phyloP scores from a whole-genome alignment of 1,140 invertebrate genomes.

The Pogonognathellus flavescens region DNA sequence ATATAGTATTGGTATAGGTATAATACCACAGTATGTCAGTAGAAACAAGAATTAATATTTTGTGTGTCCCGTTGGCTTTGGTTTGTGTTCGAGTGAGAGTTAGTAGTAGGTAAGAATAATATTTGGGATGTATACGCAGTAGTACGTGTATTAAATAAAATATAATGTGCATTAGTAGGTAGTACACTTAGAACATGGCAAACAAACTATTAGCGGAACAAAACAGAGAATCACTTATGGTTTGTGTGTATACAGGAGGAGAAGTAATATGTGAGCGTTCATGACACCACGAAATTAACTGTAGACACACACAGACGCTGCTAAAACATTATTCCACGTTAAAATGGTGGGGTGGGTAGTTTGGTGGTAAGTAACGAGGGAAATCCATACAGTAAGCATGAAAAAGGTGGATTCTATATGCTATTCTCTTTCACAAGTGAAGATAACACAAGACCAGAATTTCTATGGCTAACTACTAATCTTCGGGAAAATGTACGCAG shows the following conservation, averaged over 20 bases:
- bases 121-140: too few relatives aligned
- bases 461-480: background rate
- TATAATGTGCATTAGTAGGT: too few relatives aligned
- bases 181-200: too few relatives aligned
- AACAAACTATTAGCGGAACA: background rate
- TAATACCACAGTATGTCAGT: too few relatives aligned
- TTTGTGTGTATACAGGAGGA: background rate
- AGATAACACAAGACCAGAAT: background rate
- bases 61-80: too few relatives aligned
- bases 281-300: constrained; percentile 39
- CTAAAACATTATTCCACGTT: constrained; percentile 3
- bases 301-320: constrained; percentile 23
- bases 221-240: constrained; percentile 21
- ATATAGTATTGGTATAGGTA: too few relatives aligned
- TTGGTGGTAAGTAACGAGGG: constrained; percentile 1
- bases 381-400: constrained; percentile 22
- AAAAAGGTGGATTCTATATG: constrained; percentile 10
- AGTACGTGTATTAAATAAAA: too few relatives aligned
- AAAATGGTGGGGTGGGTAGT: constrained; percentile 8
- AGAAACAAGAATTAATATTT: too few relatives aligned
- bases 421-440: background rate
- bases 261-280: background rate
- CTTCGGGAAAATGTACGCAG: constrained; percentile 7
- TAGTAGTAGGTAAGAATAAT: too few relatives aligned
- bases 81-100: too few relatives aligned